These are phyloP conservation scores for Echinops telfairi DNA, from an alignment of 2,113 vertebrate species.

Conservation along the genomic window DNA sequence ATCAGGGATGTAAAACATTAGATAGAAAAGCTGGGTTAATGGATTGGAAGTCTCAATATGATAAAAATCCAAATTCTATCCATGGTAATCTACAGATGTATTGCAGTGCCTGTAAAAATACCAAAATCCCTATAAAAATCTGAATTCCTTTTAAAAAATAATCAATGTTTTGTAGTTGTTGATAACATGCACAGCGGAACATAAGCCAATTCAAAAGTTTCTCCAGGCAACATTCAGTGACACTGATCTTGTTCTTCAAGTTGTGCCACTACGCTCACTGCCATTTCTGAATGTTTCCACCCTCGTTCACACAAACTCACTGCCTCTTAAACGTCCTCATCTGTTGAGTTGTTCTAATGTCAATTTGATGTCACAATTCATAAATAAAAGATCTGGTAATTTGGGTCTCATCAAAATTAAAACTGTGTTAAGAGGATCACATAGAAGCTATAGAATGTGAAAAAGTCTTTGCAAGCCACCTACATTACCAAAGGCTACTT, in stretches of 20 bases:
- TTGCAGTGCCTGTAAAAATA: slow-evolving; percentile 18
- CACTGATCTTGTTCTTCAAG: neutral
- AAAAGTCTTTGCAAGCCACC: neutral
- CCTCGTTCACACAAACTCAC: neutral
- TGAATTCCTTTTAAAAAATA: neutral
- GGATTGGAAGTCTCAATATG: neutral
- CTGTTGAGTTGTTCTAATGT: neutral
- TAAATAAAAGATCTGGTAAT: neutral
- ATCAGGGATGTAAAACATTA: neutral
- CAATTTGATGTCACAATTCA: neutral
- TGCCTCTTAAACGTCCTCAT: neutral
- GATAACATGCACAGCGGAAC: neutral
- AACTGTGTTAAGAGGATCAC: too few species aligned
- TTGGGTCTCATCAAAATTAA: too few species aligned
- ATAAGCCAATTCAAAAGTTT: neutral
- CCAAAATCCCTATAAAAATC: neutral
- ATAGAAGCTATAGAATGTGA: neutral
- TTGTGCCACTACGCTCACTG: neutral
- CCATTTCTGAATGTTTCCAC: neutral
- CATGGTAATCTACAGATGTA: neutral
- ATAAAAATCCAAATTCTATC: neutral
- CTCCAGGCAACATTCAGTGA: neutral
- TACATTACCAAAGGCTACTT: neutral
- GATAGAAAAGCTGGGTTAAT: neutral
- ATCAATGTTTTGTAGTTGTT: neutral